Base-by-base conservation (phyloP, 2,113 vertebrate species). In the Stercorarius parasiticus region DNA sequence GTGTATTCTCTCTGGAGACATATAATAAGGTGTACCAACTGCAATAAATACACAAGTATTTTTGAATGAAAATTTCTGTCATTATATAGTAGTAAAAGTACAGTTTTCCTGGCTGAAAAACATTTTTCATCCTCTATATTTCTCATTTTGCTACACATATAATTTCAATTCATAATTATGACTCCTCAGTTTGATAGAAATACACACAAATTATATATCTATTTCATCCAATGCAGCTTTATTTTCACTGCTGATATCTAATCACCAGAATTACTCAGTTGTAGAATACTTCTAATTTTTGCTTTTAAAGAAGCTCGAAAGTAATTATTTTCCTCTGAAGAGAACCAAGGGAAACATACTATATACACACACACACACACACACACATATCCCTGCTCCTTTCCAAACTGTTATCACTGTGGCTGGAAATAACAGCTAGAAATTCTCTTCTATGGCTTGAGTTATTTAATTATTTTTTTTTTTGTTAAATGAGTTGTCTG, bases 1-100 rank as follows among this genome's bases (percentile, higher is more conserved):
- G 43, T 99, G 98, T 97, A 99, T 99, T 93, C 98, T 98, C 98
- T 99, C 98, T 72, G 98, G 98, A 97, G 98, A 99, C 98, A 99
- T 99, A 93, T 98, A 99, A 86, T 99, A 99, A 91, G 98, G 98
- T 56, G 98, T 99, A 82, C 98, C 98, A 97, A 99, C 98, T 99
- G 97, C 67, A 98, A 98, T 88, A 98, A 94, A 95, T 7, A 88
- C 65, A 96, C n/a, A 96, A 70, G 55, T 25, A 88, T 71, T 91
- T 95, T 43, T 74, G 67, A 92, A 90, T 86, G 6, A 88, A 82
- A 91, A 49, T 47, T 73, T 61, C 50, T 59, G 23, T 43, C 85
- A 29, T 66, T 86, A 56, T 4, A 15, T 4, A 62, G 22, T 17
- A 77, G 36, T 26, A 83, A 82, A 86, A 88, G 43, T 36, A 83